Evolutionary conservation across 2,113 vertebrate species (phyloP), one percentile per base, ranked within the genome.

Genomic region (Brevimyrus niger): DNA sequence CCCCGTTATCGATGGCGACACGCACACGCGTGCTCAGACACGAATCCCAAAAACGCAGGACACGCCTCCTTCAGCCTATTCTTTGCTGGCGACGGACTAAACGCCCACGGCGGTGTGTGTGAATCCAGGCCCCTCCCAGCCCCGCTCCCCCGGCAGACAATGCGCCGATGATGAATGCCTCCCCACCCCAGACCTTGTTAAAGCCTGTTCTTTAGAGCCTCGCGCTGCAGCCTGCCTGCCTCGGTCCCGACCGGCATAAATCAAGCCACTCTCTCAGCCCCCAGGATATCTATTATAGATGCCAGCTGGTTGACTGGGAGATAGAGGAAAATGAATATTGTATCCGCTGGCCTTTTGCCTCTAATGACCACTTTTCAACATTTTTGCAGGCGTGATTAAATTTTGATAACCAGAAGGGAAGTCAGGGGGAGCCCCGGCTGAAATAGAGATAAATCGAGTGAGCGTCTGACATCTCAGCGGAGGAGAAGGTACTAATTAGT

Each of bases 381-480:
- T 97, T 97, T 97, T 97, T 97, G 96, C 97, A 97, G 96, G 96
- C 96, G 96, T 97, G 96, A 97, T 97, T 97, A 97, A 97, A 97
- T 97, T 97, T 97, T 97, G 96, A 97, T 97, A 97, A 97, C 96
- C 96, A 80, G 88, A 23, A 96, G 96, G 96, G 96, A 96, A 97
- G 96, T 97, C 96, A 97, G 95, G 96, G 96, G 93, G 96, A 96
- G 96, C 61, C 95, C 92, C 94, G 82, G 95, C 94, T 96, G 96
- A 97, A 97, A 97, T 96, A 97, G 96, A 97, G 96, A 97, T 97
- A 97, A 97, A 97, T 97, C 97, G 96, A 97, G 95, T 95, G 96
- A 96, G 96, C 95, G 94, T 95, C 96, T 97, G 96, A 97, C 96
- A 96, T 97, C 96, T 96, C 96, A 96, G 96, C 92, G 95, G 96